A percentile compares a stretch with the other conserved stretches of the same genome.
Conservation (phyloP, 1,140 invertebrate genomes). For the Lamellibrachia luymesi region DNA sequence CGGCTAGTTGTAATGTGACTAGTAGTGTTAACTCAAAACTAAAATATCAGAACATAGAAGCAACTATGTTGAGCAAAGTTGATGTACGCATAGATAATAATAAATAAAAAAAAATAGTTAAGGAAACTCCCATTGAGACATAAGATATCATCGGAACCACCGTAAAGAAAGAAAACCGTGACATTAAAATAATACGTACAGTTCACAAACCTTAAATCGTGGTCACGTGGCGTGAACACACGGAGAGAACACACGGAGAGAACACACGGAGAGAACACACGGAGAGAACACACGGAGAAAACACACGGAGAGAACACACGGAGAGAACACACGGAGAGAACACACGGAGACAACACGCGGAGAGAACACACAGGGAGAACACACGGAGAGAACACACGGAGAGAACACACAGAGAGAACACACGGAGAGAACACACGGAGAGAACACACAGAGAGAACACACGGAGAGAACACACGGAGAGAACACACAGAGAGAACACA, state of each 20-base stretch:
- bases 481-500: neutral
- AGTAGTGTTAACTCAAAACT: neutral
- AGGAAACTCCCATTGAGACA: neutral
- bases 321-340: neutral
- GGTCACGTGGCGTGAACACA: too few species aligned
- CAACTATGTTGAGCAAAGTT: neutral
- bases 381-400: neutral
- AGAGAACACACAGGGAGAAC: neutral
- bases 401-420: neutral
- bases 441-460: neutral
- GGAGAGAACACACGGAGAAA: too few species aligned
- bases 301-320: neutral
- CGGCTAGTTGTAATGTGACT: neutral
- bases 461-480: neutral
- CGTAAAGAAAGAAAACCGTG: too few species aligned
- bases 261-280: neutral
- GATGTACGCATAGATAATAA: neutral
- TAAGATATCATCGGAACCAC: neutral
- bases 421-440: neutral
- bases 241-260: too few species aligned
- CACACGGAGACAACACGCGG: neutral
- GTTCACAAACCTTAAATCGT: too few species aligned
- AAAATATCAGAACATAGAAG: too few species aligned
- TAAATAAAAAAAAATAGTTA: neutral
- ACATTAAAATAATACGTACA: too few species aligned